Conservation (phyloP, 2,113 vertebrate genomes). For the Sceloporus undulatus region DNA sequence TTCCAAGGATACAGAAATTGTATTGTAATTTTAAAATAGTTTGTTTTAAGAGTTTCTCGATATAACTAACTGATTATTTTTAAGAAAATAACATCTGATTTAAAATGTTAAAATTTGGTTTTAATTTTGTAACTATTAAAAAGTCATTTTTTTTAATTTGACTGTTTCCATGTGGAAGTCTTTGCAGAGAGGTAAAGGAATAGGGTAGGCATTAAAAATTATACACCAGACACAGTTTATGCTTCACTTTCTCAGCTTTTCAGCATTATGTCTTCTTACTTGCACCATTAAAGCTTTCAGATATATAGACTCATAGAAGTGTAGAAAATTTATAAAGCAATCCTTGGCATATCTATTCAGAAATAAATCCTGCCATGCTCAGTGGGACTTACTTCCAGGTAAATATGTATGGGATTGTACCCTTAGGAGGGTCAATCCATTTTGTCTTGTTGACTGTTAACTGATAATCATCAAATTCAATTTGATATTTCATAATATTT, state of each 20-base stretch:
- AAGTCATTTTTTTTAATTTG: neutral
- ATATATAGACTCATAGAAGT: neutral
- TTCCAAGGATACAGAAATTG: no score
- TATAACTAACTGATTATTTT: neutral
- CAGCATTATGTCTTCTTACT: neutral
- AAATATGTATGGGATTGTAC: neutral
- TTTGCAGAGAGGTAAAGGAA: neutral
- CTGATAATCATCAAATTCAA: no score
- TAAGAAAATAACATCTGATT: neutral
- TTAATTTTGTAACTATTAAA: neutral
- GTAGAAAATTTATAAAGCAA: neutral
- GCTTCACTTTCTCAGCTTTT: neutral
- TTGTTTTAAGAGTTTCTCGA: neutral
- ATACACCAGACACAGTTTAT: neutral
- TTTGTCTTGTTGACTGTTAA: no score
- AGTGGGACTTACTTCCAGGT: neutral
- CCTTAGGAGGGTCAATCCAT: neutral
- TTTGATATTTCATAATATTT: no score
- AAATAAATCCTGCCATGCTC: neutral
- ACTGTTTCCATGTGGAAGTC: neutral
- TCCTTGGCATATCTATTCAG: neutral
- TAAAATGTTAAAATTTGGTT: neutral
- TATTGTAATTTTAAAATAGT: neutral
- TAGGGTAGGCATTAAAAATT: neutral
- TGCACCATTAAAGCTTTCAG: neutral